Percentiles rank a stretch among this genome's conserved stretches.
Conservation (phyloP, 2,113 vertebrate species). For the human region GRCh38 chr16:69553501-69554000, state of each 20-base stretch:
- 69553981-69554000: no score
- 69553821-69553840: background rate
- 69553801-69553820: background rate
- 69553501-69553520: constrained; percentile 55
- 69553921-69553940: no score
- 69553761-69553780: constrained; percentile 26
- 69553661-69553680: constrained; percentile 1
- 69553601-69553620: constrained; percentile 42
- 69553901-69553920: no score
- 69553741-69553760: constrained; percentile 23
- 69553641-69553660: constrained; percentile 41
- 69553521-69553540: constrained; percentile 43
- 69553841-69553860: no score
- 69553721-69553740: constrained; percentile 38
- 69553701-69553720: background rate
- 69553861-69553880: no score
- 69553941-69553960: no score
- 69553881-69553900: no score
- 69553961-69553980: no score
- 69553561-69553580: constrained; percentile 55
- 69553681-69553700: constrained; percentile 14
- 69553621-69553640: constrained; percentile 52
- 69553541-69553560: constrained; percentile 55
- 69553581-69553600: constrained; percentile 28
- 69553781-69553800: constrained; percentile 14